Evolutionary conservation across 2,888 invertebrate genomes (phyloP), one percentile per base, ranked within the genome.

Genomic region (Thecocarcelia acutangulata): DNA sequence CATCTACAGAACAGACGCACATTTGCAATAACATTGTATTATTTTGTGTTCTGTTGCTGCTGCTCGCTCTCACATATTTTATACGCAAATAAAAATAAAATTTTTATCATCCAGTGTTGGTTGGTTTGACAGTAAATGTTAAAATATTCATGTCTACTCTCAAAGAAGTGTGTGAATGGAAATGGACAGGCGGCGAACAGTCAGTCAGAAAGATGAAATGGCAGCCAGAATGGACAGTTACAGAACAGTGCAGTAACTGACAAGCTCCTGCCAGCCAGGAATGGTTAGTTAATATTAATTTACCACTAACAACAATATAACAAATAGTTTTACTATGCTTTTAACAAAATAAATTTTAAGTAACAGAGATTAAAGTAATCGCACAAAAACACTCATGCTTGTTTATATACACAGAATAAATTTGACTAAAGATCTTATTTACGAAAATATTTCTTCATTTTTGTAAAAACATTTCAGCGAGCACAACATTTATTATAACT

Each of bases 61-160:
- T 9, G n/a, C 33, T 54, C 15, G 17, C 12, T 8, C 33, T 54
- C 17, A n/a, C 13, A 17, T n/a, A 44, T 4, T 44, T 46, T 37
- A 50, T 13, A 46, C 19, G 21, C 19, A 69, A 17, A 33, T 19
- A 54, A 21, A 40, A 52, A 50, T 8, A 12, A 46, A 37, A 73
- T n/a, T 56, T 15, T 50, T 52, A 33, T 73, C 63, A 73, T 63
- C 21, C 54, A 52, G 50, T 63, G 44, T 33, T 42, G 52, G 54
- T 33, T 19, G 52, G 54, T 33, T 19, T 54, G 63, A 54, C 4
- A 54, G 37, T 37, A 21, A 56, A 42, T 46, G 56, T 46, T 33
- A 64, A 64, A 73, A 44, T 73, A 73, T 54, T 73, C 63, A 56
- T 64, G 73, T 56, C 63, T 40, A 54, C 64, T 54, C 63, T 54